phyloP scores from a whole-genome alignment of 2,113 vertebrate genomes.

The Megalops atlanticus region DNA sequence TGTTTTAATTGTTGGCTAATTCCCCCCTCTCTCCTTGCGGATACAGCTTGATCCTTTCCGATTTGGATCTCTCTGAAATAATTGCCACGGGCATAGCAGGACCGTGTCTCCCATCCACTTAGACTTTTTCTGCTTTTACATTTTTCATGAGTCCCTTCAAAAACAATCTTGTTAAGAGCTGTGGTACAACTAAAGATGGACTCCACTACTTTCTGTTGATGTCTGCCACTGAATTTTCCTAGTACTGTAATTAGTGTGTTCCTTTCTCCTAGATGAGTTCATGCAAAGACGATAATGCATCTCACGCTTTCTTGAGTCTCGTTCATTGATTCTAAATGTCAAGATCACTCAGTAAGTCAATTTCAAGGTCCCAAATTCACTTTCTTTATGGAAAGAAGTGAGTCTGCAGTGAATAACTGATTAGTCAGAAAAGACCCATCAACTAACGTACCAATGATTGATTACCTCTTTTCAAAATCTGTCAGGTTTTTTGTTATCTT shows the following conservation, averaged over 20 bases:
- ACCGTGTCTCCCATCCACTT: conserved; percentile 25
- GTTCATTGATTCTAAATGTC: conserved; percentile 15
- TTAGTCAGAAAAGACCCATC: background rate
- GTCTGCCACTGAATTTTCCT: conserved; percentile 13
- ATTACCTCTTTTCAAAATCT: background rate
- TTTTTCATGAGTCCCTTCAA: conserved; percentile 27
- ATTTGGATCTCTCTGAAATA: conserved; percentile 29
- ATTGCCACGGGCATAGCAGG: conserved; percentile 36
- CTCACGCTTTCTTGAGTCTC: background rate
- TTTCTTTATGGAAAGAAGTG: background rate
- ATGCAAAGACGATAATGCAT: background rate
- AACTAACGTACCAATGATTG: background rate
- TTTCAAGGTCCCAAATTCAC: background rate
- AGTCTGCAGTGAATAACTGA: background rate
- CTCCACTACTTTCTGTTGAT: conserved; percentile 3
- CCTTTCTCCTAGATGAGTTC: background rate
- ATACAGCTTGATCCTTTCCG: conserved; percentile 37
- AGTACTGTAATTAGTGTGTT: conserved; percentile 11
- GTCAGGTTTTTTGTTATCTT: background rate
- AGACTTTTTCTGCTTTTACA: conserved; percentile 20
- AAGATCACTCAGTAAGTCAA: conserved; percentile 2
- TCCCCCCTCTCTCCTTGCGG: conserved; percentile 30
- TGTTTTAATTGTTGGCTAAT: conserved; percentile 41
- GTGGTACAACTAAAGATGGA: conserved; percentile 10
- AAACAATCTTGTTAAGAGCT: conserved; percentile 24